Percentiles rank a stretch among this genome's conserved stretches.
Conservation (phyloP, 1,140 invertebrate species). For the Cydia amplana region DNA sequence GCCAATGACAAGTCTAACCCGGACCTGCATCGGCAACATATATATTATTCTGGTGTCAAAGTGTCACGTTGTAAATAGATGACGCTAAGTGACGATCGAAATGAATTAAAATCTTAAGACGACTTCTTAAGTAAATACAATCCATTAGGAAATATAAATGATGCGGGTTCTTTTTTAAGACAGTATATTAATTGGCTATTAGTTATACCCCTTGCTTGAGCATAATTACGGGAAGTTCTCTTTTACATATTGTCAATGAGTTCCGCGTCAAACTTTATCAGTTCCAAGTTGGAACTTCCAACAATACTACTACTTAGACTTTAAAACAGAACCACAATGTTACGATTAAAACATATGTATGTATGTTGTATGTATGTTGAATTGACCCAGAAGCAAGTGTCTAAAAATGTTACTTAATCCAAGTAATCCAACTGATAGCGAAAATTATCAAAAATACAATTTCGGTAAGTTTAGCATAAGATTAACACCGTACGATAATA, state of each 20-base stretch:
- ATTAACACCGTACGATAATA: conserved; percentile 15
- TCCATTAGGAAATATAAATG: conserved; percentile 6
- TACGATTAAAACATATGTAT: not conserved
- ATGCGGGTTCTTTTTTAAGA: not conserved
- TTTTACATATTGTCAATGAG: not conserved
- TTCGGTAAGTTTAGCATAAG: conserved; percentile 26
- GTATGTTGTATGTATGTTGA: too few relatives aligned
- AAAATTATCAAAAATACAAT: conserved; percentile 13
- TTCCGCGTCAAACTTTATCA: too few relatives aligned
- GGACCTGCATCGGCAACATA: too few relatives aligned
- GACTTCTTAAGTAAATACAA: conserved; percentile 6
- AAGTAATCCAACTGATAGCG: not conserved
- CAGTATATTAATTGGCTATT: not conserved
- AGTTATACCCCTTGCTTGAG: not conserved
- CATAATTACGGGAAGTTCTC: not conserved
- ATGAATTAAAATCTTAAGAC: not conserved
- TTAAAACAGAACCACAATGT: not conserved
- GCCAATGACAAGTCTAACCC: too few relatives aligned
- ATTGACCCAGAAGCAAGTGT: not conserved
- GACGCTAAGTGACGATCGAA: not conserved
- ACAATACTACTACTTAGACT: not conserved
- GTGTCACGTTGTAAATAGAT: not conserved
- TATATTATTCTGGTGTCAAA: not conserved
- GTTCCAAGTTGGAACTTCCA: too few relatives aligned
- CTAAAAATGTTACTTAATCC: not conserved